phyloP scores from a whole-genome alignment of 1,140 invertebrate species.

The Caenorhabditis elegans region DNA sequence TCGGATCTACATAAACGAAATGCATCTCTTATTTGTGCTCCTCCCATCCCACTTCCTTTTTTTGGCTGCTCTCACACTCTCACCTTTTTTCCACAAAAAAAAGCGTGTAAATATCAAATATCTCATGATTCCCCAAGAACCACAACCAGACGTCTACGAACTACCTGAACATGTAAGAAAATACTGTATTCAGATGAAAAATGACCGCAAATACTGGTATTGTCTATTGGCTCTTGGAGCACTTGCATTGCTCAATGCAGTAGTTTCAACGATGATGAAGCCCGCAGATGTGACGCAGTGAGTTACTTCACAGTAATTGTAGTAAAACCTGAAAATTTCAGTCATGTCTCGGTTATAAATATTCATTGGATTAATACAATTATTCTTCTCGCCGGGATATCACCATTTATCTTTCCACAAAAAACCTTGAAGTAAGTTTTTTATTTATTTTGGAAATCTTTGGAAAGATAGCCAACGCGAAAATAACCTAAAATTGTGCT shows the following conservation, averaged over 20 bases:
- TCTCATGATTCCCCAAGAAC: too few relatives aligned
- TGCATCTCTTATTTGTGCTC: constrained; percentile 9
- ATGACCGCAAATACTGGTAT: constrained; percentile 19
- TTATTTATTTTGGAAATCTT: neutral
- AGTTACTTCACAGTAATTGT: neutral
- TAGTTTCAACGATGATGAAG: neutral
- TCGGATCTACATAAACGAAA: neutral
- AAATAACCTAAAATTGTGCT: too few relatives aligned
- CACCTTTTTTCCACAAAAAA: neutral
- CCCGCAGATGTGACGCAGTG: neutral
- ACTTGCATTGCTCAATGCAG: neutral
- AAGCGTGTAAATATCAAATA: neutral
- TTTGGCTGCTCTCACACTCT: neutral
- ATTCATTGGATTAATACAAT: constrained; percentile 16
- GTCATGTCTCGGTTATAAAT: neutral
- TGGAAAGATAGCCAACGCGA: too few relatives aligned
- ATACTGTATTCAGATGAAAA: neutral
- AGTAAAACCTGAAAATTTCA: neutral
- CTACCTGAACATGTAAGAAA: neutral
- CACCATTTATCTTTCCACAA: neutral
- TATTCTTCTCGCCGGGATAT: neutral
- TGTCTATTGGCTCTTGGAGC: neutral
- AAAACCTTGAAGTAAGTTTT: constrained; percentile 5
- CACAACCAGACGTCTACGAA: too few relatives aligned
- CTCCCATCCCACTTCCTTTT: neutral